phyloP scores from a whole-genome alignment of 2,888 invertebrate genomes.

The Hyppa rectilinea region DNA sequence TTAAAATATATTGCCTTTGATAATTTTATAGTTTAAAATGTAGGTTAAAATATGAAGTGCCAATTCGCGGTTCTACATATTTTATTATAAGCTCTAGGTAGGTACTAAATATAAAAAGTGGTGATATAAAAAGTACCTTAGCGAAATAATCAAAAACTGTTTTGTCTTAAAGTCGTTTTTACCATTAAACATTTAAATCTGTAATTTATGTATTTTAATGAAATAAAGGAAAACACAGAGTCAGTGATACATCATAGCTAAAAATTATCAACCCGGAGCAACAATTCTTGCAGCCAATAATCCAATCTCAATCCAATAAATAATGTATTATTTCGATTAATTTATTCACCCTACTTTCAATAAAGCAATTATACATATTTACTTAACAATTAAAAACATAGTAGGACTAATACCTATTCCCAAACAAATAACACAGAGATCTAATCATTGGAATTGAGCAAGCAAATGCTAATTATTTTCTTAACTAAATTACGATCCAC shows the following conservation, averaged over 20 bases:
- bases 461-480: slow-evolving; percentile 47
- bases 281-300: neutral
- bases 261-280: neutral
- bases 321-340: neutral
- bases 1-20: slow-evolving; percentile 16
- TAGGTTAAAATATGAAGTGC: slow-evolving; percentile 2
- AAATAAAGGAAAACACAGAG: too few relatives aligned
- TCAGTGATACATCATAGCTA: too few relatives aligned
- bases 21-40: slow-evolving; percentile 8
- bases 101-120: too few relatives aligned
- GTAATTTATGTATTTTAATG: too few relatives aligned
- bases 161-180: neutral
- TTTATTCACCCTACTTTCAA: neutral
- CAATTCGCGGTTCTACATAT: neutral
- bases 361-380: neutral
- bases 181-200: too few relatives aligned
- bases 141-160: neutral
- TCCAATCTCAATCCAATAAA: neutral
- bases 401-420: neutral
- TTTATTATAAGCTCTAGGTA: neutral
- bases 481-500: slow-evolving; percentile 41
- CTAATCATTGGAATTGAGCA: slow-evolving; percentile 20
- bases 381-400: neutral
- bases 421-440: slow-evolving; percentile 15
- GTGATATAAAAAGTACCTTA: neutral